Conservation (phyloP, 2,888 invertebrate species). For the Clivina fossor region DNA sequence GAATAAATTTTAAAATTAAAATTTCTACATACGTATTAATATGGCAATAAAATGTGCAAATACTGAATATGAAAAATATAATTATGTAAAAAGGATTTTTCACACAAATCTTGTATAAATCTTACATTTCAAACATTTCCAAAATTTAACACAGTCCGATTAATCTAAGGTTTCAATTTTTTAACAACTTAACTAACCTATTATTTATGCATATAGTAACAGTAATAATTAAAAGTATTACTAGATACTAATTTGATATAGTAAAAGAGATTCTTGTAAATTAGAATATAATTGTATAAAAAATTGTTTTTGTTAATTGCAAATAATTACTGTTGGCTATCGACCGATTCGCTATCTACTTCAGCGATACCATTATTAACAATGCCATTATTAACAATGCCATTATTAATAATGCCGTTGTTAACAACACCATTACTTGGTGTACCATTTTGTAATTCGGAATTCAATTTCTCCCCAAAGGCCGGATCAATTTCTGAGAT, state of each 20-base stretch:
- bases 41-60: too few species aligned
- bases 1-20: background rate
- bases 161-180: too few species aligned
- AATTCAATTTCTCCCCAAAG: conserved; percentile 70
- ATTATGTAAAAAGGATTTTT: too few species aligned
- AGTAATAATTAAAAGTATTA: background rate
- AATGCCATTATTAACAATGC: conserved; percentile 32
- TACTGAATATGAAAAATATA: too few species aligned
- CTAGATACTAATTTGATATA: background rate
- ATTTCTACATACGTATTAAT: too few species aligned
- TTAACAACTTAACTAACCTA: too few species aligned
- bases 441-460: conserved; percentile 54
- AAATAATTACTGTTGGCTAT: conserved; percentile 39
- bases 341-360: conserved; percentile 44
- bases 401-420: conserved; percentile 36
- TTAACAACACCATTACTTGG: conserved; percentile 37
- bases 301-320: conserved; percentile 2
- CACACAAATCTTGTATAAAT: too few species aligned
- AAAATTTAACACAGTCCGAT: too few species aligned
- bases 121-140: too few species aligned
- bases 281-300: background rate
- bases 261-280: background rate
- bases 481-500: conserved; percentile 71
- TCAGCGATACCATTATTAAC: conserved; percentile 37
- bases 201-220: background rate